Percentiles rank a stretch among this genome's conserved stretches.
Conservation (phyloP, 2,113 vertebrate species). For the Neogale vison region DNA sequence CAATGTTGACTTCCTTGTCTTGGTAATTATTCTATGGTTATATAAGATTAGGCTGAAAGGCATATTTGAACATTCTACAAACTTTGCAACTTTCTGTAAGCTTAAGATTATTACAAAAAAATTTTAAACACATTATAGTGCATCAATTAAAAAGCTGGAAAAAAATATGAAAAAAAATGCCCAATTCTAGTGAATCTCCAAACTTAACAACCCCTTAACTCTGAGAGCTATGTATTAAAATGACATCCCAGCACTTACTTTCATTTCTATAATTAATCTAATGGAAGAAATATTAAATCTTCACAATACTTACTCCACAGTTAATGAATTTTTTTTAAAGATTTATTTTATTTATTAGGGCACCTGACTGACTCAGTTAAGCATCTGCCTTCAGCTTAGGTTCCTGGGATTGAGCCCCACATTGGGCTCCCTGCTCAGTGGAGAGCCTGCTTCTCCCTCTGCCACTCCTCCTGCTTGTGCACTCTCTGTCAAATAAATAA, state of each 20-base stretch:
- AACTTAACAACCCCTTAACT: not conserved
- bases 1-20: not conserved
- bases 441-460: too few species aligned
- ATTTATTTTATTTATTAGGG: not conserved
- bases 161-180: not conserved
- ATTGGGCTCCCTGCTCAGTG: too few species aligned
- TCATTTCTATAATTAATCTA: conserved; percentile 16
- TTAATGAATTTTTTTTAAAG: not conserved
- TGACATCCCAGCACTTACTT: not conserved
- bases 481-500: too few species aligned
- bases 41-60: not conserved
- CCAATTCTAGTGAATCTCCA: not conserved
- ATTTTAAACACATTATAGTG: not conserved
- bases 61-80: not conserved
- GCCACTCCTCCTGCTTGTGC: too few species aligned
- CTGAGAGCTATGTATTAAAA: conserved; percentile 16
- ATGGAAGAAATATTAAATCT: not conserved
- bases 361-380: not conserved
- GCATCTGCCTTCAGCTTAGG: too few species aligned
- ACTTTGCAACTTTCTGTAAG: not conserved
- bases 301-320: not conserved
- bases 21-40: not conserved
- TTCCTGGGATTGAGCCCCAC: too few species aligned
- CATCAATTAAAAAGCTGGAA: not conserved
- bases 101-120: not conserved